Conservation (phyloP, 2,113 vertebrate genomes). For the Ariopsis seemanni region DNA sequence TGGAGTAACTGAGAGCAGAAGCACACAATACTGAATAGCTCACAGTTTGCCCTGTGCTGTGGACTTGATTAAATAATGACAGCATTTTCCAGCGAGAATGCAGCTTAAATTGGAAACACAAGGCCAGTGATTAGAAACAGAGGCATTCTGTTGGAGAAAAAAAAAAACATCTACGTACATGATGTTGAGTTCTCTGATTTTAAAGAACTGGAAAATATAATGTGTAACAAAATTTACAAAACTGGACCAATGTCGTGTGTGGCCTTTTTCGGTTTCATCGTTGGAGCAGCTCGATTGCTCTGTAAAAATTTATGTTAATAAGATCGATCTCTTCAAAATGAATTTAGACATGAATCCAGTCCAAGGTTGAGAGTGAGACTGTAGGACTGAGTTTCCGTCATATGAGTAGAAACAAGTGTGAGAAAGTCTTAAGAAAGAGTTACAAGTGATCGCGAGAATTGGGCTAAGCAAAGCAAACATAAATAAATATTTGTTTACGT, state of each 20-base stretch:
- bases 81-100: conserved; percentile 18
- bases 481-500: neutral
- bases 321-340: neutral
- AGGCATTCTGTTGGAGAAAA: neutral
- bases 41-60: conserved; percentile 14
- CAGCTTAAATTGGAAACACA: conserved; percentile 37
- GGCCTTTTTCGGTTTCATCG: neutral
- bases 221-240: neutral
- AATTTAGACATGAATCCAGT: neutral
- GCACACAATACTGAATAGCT: conserved; percentile 16
- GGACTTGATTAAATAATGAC: conserved; percentile 48
- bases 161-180: neutral
- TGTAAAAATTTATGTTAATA: neutral
- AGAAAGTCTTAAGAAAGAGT: neutral
- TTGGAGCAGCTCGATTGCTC: neutral
- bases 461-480: neutral
- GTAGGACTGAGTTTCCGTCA: neutral
- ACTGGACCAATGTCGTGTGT: neutral
- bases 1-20: neutral
- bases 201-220: neutral
- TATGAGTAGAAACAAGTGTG: neutral
- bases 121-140: conserved; percentile 30
- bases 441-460: neutral
- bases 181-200: neutral
- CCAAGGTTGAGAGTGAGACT: neutral